These are phyloP conservation scores for Cosmopolites sordidus DNA, from an alignment of 2,888 invertebrate species.

Conservation along the genomic window DNA sequence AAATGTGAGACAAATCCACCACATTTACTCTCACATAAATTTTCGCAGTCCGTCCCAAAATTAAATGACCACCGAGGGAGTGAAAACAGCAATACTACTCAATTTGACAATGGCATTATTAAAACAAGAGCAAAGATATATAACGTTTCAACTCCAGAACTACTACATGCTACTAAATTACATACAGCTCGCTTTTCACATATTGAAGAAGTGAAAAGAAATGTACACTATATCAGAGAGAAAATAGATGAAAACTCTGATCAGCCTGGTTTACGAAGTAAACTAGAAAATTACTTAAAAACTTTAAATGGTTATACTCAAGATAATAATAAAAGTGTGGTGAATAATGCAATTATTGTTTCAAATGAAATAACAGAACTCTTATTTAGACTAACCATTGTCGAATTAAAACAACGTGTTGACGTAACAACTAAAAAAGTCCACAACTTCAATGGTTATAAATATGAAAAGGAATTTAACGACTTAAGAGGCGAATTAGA, in stretches of 20 bases:
- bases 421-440: slow-evolving; percentile 21
- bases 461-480: slow-evolving; percentile 23
- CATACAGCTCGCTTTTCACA: slow-evolving; percentile 25
- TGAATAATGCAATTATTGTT: slow-evolving; percentile 29
- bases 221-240: slow-evolving; percentile 32
- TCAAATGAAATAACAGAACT: slow-evolving; percentile 28
- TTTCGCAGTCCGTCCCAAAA: slow-evolving; percentile 24
- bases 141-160: slow-evolving; percentile 24
- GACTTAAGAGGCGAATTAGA: slow-evolving; percentile 22
- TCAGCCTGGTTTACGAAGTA: slow-evolving; percentile 25
- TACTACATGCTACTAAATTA: slow-evolving; percentile 15
- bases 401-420: slow-evolving; percentile 19
- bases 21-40: slow-evolving; percentile 11
- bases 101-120: slow-evolving; percentile 16
- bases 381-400: slow-evolving; percentile 16
- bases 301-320: slow-evolving; percentile 21
- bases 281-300: slow-evolving; percentile 26
- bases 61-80: slow-evolving; percentile 12
- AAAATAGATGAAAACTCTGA: slow-evolving; percentile 27
- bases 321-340: slow-evolving; percentile 25
- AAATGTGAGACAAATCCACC: slow-evolving; percentile 21
- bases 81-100: slow-evolving; percentile 20
- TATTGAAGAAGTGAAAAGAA: slow-evolving; percentile 31
- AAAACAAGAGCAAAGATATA: slow-evolving; percentile 28
- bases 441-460: slow-evolving; percentile 23